Evolutionary conservation across 1,140 invertebrate species (phyloP), one percentile per base, ranked within the genome.

Genomic region (Heliconius congener): DNA sequence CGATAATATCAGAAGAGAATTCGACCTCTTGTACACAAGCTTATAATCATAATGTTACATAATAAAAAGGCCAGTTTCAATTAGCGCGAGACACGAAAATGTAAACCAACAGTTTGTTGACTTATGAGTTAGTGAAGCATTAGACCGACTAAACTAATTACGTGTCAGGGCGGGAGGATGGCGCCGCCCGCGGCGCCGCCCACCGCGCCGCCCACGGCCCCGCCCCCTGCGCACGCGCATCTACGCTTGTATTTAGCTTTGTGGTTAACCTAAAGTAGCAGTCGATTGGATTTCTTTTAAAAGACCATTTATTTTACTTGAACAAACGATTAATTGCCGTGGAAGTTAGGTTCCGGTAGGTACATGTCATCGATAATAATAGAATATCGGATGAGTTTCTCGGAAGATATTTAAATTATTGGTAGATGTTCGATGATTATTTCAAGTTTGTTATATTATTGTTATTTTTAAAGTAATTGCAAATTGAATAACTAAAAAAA

Each of bases 221-320:
- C 77, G 72, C 77, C 77, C 57, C 13, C 50, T 46, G 72, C 72
- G 77, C 77, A 72, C 42, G 27, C 60, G 77, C 71, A 55, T 60
- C 73, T 72, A 34, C 37, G 71, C 27, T 30, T 66, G 27, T 66
- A 66, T 5, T 66, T 66, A 66, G 30, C 13, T 66, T 66, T 66
- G 60, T 23, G 27, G 60, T 66, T 30, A 66, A 30, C 60, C 27
- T 30, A 30, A 23, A 66, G 27, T 13, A 66, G 27, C 60, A 30
- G 30, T 66, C 11, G 23, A 66, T 27, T 30, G 23, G 57, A 66
- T 66, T 66, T 66, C 23, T 2, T 27, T 30, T 66, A 27, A 30
- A 66, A 66, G 3, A 66, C 60, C 1, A 27, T 9, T 23, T 30
- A 57, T 23, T 57, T 57, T 23, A 23, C 19, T 57, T n/a, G 9